phyloP scores from a whole-genome alignment of 2,113 vertebrate species.

The Amia ocellicauda region DNA sequence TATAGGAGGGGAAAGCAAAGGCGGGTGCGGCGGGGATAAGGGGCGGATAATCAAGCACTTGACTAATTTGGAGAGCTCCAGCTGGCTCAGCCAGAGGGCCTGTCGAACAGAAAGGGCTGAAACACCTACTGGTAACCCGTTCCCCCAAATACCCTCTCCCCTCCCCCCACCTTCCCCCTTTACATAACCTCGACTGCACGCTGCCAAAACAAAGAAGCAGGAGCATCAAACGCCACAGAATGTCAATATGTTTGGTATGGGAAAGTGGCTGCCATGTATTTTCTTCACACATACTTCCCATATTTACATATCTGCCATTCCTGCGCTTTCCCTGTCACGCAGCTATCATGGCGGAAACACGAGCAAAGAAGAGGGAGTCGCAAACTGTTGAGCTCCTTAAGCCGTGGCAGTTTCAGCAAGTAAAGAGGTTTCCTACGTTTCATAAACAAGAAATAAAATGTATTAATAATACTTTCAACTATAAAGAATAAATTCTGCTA shows the following conservation, averaged over 20 bases:
- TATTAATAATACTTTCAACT: no score
- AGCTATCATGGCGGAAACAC: background rate
- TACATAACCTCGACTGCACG: constrained; percentile 53
- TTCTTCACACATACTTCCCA: constrained; percentile 10
- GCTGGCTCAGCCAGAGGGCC: constrained; percentile 90
- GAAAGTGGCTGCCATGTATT: constrained; percentile 4
- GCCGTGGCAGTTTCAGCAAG: background rate
- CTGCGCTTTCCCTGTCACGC: background rate
- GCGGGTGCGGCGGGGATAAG: constrained; percentile 37
- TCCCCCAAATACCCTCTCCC: constrained; percentile 26
- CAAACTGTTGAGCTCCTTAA: background rate
- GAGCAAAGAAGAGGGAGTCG: background rate
- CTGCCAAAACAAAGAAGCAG: constrained; percentile 72
- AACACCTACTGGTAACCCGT: constrained; percentile 67
- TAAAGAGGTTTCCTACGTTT: no score
- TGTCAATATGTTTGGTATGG: constrained; percentile 50
- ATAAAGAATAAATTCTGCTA: no score
- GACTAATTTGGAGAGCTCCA: constrained; percentile 89
- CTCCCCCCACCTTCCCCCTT: background rate
- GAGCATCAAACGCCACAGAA: constrained; percentile 65
- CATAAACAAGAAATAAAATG: no score
- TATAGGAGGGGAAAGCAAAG: constrained; percentile 50
- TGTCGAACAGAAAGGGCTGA: constrained; percentile 59
- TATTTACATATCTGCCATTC: constrained; percentile 19
- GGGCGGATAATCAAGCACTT: constrained; percentile 82